Percentiles rank a stretch among this genome's conserved stretches.
Conservation (phyloP, 2,113 vertebrate genomes). For the Sturnira hondurensis region DNA sequence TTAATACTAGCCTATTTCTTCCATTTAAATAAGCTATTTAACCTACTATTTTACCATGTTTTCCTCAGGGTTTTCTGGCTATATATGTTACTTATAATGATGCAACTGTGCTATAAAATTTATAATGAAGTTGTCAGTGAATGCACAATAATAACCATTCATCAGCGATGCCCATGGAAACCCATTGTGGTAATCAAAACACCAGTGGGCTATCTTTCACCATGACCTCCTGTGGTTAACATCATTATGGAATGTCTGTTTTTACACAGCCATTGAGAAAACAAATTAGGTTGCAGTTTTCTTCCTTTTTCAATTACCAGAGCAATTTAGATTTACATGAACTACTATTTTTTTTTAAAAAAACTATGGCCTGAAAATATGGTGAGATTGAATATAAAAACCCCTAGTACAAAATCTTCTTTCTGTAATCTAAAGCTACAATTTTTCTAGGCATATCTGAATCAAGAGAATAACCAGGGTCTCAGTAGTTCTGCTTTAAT, state of each 20-base stretch:
- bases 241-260: slow-evolving; percentile 60
- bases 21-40: slow-evolving; percentile 55
- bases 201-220: slow-evolving; percentile 44
- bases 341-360: neutral
- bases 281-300: slow-evolving; percentile 50
- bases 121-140: slow-evolving; percentile 59
- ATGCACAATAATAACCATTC: slow-evolving; percentile 47
- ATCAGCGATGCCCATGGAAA: slow-evolving; percentile 38
- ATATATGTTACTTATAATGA: slow-evolving; percentile 55
- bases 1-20: slow-evolving; percentile 57
- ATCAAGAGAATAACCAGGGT: neutral
- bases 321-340: slow-evolving; percentile 51
- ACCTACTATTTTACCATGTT: slow-evolving; percentile 27
- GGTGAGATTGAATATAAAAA: slow-evolving; percentile 27
- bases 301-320: slow-evolving; percentile 63
- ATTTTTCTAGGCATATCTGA: neutral
- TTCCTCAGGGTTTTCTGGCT: slow-evolving; percentile 58
- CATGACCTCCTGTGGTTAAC: slow-evolving; percentile 24
- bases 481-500: neutral
- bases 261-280: neutral
- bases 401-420: neutral
- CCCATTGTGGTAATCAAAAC: slow-evolving; percentile 40
- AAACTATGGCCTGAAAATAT: neutral
- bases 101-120: slow-evolving; percentile 47
- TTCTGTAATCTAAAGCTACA: neutral